phyloP scores from a whole-genome alignment of 2,113 vertebrate genomes.

The Dinomys branickii region DNA sequence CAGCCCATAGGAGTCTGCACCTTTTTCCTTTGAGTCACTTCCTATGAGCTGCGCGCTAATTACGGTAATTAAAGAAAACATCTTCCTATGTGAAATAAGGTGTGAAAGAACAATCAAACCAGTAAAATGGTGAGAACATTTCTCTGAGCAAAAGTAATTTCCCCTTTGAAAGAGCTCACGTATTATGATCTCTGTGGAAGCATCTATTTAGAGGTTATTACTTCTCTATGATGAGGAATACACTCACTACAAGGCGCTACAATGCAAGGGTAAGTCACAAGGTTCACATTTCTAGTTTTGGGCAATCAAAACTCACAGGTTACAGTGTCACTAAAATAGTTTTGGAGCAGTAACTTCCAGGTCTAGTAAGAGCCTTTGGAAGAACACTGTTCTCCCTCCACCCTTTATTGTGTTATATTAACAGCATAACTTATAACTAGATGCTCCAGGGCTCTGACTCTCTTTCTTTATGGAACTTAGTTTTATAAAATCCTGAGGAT shows the following conservation, averaged over 20 bases:
- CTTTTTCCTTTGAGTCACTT: slow-evolving; percentile 82
- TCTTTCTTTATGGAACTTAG: neutral
- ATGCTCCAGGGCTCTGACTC: neutral
- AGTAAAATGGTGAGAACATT: slow-evolving; percentile 81
- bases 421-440: neutral
- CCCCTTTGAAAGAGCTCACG: slow-evolving; percentile 56
- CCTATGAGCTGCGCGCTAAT: slow-evolving; percentile 64
- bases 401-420: neutral
- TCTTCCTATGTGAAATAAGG: slow-evolving; percentile 76
- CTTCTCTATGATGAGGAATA: slow-evolving; percentile 24
- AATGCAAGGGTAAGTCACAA: slow-evolving; percentile 39
- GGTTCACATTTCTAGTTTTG: neutral
- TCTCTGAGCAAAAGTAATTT: slow-evolving; percentile 70
- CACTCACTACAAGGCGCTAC: slow-evolving; percentile 44
- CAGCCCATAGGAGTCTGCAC: slow-evolving; percentile 65
- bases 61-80: slow-evolving; percentile 73
- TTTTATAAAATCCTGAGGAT: neutral
- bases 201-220: slow-evolving; percentile 65
- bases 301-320: neutral
- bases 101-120: slow-evolving; percentile 69
- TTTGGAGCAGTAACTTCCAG: neutral
- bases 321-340: slow-evolving; percentile 17
- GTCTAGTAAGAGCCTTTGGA: neutral
- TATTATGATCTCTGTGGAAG: slow-evolving; percentile 26
- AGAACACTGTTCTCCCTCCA: neutral